A percentile compares a stretch with the other conserved stretches of the same genome.
Evolutionary conservation across 2,113 vertebrate genomes (phyloP).

Genomic region (Lichenostomus cassidix): DNA sequence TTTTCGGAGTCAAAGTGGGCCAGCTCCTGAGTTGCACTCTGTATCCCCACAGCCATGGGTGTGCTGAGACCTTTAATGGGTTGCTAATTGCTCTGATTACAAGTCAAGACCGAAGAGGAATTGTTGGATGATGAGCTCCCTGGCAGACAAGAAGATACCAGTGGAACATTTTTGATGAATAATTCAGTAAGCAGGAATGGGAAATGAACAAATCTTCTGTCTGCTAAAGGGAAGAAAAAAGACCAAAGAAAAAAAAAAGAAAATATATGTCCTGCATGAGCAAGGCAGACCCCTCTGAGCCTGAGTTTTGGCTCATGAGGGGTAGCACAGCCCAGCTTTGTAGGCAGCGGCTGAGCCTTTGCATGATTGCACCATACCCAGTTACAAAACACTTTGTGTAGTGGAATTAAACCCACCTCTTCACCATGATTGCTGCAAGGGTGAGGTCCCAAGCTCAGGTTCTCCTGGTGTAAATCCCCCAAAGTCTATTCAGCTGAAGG

Average conservation of each 20-base stretch:
- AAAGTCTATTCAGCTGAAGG: not conserved
- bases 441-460: not conserved
- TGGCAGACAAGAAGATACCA: conserved; percentile 71
- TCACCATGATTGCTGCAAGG: not conserved
- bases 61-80: conserved; percentile 50
- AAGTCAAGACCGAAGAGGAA: conserved; percentile 52
- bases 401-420: not conserved
- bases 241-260: not conserved
- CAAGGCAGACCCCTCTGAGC: not conserved
- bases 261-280: not conserved
- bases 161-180: conserved; percentile 72
- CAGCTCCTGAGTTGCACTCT: not conserved
- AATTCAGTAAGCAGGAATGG: conserved; percentile 73
- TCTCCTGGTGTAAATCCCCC: not conserved
- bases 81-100: conserved; percentile 73
- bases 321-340: not conserved
- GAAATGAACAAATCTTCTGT: conserved; percentile 68
- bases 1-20: not conserved
- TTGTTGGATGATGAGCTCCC: conserved; percentile 67
- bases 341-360: fast-evolving
- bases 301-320: fast-evolving
- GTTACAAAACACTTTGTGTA: not conserved
- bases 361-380: not conserved
- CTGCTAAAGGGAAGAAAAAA: conserved; percentile 46
- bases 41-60: not conserved